A percentile compares a stretch with the other conserved stretches of the same genome.
These are phyloP conservation scores for Dendrocincla fuliginosa DNA, from an alignment of 2,797 vertebrate species.

Conservation along the genomic window DNA sequence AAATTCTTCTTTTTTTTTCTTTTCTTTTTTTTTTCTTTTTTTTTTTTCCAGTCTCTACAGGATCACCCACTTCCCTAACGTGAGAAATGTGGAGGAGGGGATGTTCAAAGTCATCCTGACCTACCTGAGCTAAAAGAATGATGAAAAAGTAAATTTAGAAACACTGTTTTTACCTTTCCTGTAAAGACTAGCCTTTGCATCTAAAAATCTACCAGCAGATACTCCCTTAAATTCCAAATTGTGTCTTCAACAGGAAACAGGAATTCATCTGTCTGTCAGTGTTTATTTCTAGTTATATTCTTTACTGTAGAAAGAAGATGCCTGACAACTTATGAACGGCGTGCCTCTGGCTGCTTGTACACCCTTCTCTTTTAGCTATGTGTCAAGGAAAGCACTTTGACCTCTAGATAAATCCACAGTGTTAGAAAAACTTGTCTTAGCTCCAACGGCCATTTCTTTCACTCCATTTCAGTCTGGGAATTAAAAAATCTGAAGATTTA, in stretches of 20 bases:
- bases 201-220: neutral
- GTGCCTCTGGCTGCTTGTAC: neutral
- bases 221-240: neutral
- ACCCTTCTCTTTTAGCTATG: neutral
- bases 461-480: neutral
- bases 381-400: neutral
- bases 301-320: neutral
- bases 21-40: no score
- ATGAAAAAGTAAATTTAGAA: neutral
- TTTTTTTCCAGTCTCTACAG: neutral
- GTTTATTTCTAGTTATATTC: neutral
- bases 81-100: neutral
- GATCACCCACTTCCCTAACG: neutral
- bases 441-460: neutral
- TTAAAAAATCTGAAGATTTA: conserved; percentile 38
- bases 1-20: neutral
- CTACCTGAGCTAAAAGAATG: neutral
- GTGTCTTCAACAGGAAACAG: neutral
- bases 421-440: neutral
- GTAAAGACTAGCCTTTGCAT: neutral
- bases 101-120: neutral
- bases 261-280: neutral
- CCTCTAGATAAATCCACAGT: neutral
- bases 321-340: neutral
- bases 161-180: neutral